Conservation (phyloP, 2,113 vertebrate genomes). For the Ceratotherium simum region DNA sequence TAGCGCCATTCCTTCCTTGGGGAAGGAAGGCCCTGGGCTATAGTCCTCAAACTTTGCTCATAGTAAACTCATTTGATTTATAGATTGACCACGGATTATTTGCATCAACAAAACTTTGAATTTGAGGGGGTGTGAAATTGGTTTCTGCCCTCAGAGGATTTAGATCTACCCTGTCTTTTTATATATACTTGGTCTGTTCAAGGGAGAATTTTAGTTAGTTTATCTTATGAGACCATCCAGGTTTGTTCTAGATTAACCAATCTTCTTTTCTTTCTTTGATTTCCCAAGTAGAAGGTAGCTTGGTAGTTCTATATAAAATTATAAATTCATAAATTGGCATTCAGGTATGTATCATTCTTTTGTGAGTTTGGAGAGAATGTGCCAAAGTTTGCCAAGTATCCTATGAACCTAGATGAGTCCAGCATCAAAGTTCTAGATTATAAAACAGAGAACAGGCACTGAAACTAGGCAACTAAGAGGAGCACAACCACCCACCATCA, state of each 20-base stretch:
- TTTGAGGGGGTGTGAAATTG: neutral
- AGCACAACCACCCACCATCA: neutral
- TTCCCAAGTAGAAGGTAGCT: neutral
- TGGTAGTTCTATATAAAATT: neutral
- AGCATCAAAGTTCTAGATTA: conserved; percentile 40
- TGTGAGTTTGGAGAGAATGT: conserved; percentile 2
- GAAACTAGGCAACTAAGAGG: neutral
- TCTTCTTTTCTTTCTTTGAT: conserved; percentile 1
- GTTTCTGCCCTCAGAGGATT: neutral
- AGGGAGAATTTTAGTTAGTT: conserved; percentile 28
- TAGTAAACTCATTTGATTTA: too few species aligned
- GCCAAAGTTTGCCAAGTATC: conserved; percentile 26
- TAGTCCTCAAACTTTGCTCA: too few species aligned
- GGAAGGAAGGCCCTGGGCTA: too few species aligned
- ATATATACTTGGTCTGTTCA: neutral
- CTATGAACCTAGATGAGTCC: neutral
- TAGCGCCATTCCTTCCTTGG: too few species aligned
- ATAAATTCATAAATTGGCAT: conserved; percentile 8
- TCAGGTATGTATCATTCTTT: neutral
- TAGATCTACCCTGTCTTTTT: neutral
- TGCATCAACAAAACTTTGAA: too few species aligned
- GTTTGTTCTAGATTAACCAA: conserved; percentile 35
- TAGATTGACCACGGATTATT: too few species aligned
- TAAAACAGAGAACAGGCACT: neutral
- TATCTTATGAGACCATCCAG: neutral